A percentile compares a stretch with the other conserved stretches of the same genome.
These are phyloP conservation scores for Calameuta pallipes DNA, from an alignment of 2,888 invertebrate genomes.

Conservation along the genomic window DNA sequence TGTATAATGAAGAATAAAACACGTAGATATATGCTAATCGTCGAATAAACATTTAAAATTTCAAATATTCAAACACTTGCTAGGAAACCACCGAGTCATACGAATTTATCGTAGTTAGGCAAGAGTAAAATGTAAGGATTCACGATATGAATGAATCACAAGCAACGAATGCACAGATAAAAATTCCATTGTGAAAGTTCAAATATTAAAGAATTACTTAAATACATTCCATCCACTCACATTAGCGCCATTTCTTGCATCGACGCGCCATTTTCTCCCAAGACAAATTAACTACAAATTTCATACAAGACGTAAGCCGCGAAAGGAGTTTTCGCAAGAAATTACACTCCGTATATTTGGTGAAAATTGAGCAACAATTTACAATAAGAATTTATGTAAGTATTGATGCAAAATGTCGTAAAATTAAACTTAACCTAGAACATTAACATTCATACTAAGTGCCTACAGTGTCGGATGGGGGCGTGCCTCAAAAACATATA, in stretches of 20 bases:
- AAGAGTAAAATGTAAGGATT: background rate
- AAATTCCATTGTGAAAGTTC: slow-evolving; percentile 37
- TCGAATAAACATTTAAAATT: slow-evolving; percentile 58
- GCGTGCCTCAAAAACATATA: slow-evolving; percentile 37
- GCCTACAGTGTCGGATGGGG: slow-evolving; percentile 49
- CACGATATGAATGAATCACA: background rate
- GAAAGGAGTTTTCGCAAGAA: background rate
- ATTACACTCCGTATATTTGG: background rate
- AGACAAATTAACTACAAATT: slow-evolving; percentile 38
- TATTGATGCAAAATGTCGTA: slow-evolving; percentile 9
- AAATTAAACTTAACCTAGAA: slow-evolving; percentile 57
- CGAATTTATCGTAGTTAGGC: background rate
- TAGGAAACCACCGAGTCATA: slow-evolving; percentile 6
- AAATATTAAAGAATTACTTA: slow-evolving; percentile 43
- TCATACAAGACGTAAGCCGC: slow-evolving; percentile 5
- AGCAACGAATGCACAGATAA: background rate
- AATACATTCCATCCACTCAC: slow-evolving; percentile 44
- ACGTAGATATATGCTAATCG: background rate
- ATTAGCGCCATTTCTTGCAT: slow-evolving; percentile 65
- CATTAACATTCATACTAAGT: slow-evolving; percentile 51
- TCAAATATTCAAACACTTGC: slow-evolving; percentile 61
- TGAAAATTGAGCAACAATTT: background rate
- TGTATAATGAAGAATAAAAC: background rate
- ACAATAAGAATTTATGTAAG: background rate
- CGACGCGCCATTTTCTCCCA: slow-evolving; percentile 64